Base-by-base conservation (phyloP, 2,888 invertebrate genomes). In the Netelia virgata region DNA sequence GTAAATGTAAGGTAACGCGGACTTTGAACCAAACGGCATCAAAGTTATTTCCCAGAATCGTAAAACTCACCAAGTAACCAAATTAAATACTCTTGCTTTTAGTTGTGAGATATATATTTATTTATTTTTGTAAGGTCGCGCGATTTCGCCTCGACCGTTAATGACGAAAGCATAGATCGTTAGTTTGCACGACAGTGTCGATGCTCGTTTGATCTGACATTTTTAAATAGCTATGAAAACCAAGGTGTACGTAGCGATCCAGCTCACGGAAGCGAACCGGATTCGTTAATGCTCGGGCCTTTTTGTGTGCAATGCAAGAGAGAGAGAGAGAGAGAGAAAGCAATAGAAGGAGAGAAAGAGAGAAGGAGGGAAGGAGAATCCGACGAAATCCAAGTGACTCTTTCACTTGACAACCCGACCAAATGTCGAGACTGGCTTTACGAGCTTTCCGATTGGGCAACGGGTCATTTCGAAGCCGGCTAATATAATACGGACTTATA, bases 401-500 rank as follows among this genome's bases (percentile, higher is more conserved):
- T 91, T 92, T 92, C 90, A 91, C 92, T 92, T 90, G 92, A 92
- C 93, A 93, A 92, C 92, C 92, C 92, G 90, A 89, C 92, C 91
- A 90, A 93, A 92, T 92, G 92, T 92, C 92, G 92, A 92, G 92
- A 91, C 92, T 88, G 91, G 88, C 91, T 93, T 93, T 93, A 93
- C 92, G 93, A 93, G 86, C 90, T 86, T 86, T 86, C 87, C 88
- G 89, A 93, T 93, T 93, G 93, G 93, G 72, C 89, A 89, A 80
- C 86, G 76, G 86, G 87, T 88, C 90, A 85, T 90, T 93, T 92
- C 88, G 89, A 90, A 90, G 86, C 91, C 89, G 89, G 89, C 93
- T 92, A 93, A 93, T 92, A 93, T 93, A 93, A 93, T 93, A 92
- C 92, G 90, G 92, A 93, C 93, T 93, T 93, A 93, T 93, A 93